A percentile compares a stretch with the other conserved stretches of the same genome.
Conservation (phyloP, 2,888 invertebrate species). For the Crossocerus cetratus region DNA sequence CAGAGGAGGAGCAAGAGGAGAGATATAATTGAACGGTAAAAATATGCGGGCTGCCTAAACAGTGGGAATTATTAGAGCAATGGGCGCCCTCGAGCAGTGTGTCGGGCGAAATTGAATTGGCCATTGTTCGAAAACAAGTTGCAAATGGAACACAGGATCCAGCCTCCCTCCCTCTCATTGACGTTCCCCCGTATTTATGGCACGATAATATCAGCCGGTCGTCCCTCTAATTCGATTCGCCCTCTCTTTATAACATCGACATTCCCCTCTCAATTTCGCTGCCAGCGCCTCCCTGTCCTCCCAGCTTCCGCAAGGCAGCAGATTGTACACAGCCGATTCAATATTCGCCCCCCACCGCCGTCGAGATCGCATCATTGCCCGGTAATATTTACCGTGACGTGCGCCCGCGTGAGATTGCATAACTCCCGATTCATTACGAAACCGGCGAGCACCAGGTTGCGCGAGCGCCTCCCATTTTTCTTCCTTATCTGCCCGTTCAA, state of each 20-base stretch:
- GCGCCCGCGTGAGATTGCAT: conserved; percentile 26
- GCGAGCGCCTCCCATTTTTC: neutral
- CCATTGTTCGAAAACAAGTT: conserved; percentile 46
- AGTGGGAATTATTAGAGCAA: conserved; percentile 41
- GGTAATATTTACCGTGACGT: conserved; percentile 36
- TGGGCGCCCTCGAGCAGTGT: neutral
- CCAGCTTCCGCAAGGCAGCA: conserved; percentile 7
- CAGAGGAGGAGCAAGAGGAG: too few species aligned
- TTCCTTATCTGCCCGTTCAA: neutral
- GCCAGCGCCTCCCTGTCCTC: neutral
- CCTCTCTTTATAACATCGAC: neutral
- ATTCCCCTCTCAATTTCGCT: too few species aligned
- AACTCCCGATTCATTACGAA: conserved; percentile 34
- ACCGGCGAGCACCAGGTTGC: neutral
- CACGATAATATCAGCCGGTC: conserved; percentile 24
- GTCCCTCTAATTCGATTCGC: neutral
- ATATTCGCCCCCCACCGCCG: conserved; percentile 28
- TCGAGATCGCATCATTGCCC: conserved; percentile 35
- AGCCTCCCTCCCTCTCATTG: too few species aligned
- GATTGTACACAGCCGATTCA: conserved; percentile 16
- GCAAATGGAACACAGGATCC: conserved; percentile 38
- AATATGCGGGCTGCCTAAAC: conserved; percentile 31
- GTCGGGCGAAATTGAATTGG: conserved; percentile 37
- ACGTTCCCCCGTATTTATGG: conserved; percentile 17
- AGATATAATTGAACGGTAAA: conserved; percentile 15